Evolutionary conservation across 1,140 invertebrate genomes (phyloP).

Genomic region (Dolichoris vasculosae): DNA sequence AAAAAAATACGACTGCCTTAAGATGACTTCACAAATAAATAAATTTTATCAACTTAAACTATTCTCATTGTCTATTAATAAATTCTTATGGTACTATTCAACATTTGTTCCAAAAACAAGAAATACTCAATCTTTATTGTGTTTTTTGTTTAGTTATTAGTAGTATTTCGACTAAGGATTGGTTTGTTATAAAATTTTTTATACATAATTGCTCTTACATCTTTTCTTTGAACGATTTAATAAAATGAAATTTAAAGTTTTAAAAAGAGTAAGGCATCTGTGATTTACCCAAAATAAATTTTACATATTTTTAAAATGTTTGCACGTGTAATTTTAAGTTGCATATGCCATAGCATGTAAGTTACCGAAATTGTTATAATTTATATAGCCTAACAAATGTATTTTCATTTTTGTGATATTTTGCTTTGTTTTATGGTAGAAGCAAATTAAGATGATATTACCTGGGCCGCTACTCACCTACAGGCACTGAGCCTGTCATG

Average conservation of each 20-base stretch:
- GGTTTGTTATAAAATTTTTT: constrained; percentile 44
- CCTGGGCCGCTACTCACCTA: constrained; percentile 80
- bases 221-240: constrained; percentile 46
- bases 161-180: constrained; percentile 47
- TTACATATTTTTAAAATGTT: constrained; percentile 52
- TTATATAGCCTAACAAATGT: constrained; percentile 39
- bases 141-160: constrained; percentile 34
- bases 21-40: constrained; percentile 52
- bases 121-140: constrained; percentile 38
- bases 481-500: constrained; percentile 80
- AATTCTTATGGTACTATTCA: constrained; percentile 25
- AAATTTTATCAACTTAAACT: constrained; percentile 47
- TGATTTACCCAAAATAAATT: constrained; percentile 50
- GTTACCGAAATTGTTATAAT: constrained; percentile 49
- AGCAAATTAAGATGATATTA: constrained; percentile 72
- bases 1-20: constrained; percentile 47
- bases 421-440: constrained; percentile 62
- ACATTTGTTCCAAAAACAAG: constrained; percentile 36
- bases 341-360: constrained; percentile 52
- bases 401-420: constrained; percentile 52
- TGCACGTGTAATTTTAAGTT: constrained; percentile 53
- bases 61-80: constrained; percentile 35
- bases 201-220: constrained; percentile 49
- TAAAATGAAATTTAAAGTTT: constrained; percentile 39
- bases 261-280: constrained; percentile 56